Evolutionary conservation across 1,140 invertebrate species (phyloP), one percentile per base, ranked within the genome.

Genomic region (Stegodyphus dumicola): DNA sequence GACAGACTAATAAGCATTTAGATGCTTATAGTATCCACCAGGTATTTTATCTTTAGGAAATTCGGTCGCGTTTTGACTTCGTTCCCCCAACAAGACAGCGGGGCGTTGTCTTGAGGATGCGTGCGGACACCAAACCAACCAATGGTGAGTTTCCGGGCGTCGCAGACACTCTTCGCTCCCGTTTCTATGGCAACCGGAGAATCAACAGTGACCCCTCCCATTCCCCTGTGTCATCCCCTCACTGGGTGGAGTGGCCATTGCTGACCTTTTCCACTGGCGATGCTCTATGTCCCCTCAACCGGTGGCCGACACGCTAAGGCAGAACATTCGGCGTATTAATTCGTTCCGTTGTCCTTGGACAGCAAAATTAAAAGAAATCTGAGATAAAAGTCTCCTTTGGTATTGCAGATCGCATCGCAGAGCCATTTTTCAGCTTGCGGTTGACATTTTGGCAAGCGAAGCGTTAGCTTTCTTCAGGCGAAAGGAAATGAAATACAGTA

Each of bases 131-230:
- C 65, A 52, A 60, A 51, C 79, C 49, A 49, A 85, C 81, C 81
- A 85, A 85, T 85, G 52, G 81, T 48, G 81, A 77, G 74, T 70
- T 85, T 77, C 81, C 81, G 81, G 81, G 78, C 78, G 78, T 80
- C 78, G n/a, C 69, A 60, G 53, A 71, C 60, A 77, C 81, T 77
- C 81, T 84, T 76, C 73, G n/a, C 73, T 84, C 60, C 80, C n/a
- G 81, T 85, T 77, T 15, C 81, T 73, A 85, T 77, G 64, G 64
- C 17, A 69, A 85, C 60, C 51, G 11, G 52, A 13, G 81, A 85
- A 85, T 85, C 81, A 85, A 85, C 81, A 85, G 73, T 85, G 81
- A 85, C 81, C 81, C 81, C 81, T 85, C 81, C 81, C 81, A 85
- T 85, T 85, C 81, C 81, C 81, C 73, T 60, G 81, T 85, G 73